These are phyloP conservation scores for Lithophane ornitopus DNA, from an alignment of 2,888 invertebrate species.

Conservation along the genomic window DNA sequence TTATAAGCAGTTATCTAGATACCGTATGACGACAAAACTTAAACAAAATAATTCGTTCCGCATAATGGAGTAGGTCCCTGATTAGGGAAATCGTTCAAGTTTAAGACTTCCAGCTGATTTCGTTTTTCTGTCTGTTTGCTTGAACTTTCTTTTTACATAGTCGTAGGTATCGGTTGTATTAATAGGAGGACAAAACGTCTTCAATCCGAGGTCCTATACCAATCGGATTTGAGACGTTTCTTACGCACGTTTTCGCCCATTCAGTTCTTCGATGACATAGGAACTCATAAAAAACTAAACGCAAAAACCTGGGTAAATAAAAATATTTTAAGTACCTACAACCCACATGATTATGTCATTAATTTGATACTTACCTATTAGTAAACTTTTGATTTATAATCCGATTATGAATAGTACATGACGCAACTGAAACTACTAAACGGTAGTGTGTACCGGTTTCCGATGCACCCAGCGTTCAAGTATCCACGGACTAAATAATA, in stretches of 20 bases:
- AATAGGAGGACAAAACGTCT: too few species aligned
- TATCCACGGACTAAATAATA: slow-evolving; percentile 56
- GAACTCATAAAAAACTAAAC: neutral
- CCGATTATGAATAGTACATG: slow-evolving; percentile 39
- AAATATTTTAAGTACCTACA: neutral
- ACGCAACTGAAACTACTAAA: slow-evolving; percentile 41
- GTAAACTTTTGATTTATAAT: slow-evolving; percentile 28
- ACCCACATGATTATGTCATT: slow-evolving; percentile 23
- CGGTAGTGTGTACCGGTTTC: slow-evolving; percentile 57
- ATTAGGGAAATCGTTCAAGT: neutral
- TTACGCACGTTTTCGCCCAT: too few species aligned
- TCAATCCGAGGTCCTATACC: too few species aligned
- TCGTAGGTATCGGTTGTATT: neutral
- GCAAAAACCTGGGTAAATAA: slow-evolving; percentile 19
- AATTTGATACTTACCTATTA: neutral
- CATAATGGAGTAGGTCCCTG: neutral
- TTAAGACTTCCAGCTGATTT: neutral
- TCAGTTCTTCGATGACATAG: neutral
- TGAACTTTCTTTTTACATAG: neutral
- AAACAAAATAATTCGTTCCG: slow-evolving; percentile 8
- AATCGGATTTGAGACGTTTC: too few species aligned
- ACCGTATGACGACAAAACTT: slow-evolving; percentile 8
- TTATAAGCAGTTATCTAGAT: slow-evolving; percentile 6
- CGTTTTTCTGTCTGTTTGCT: neutral
- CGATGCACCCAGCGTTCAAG: slow-evolving; percentile 55